phyloP scores from a whole-genome alignment of 2,113 vertebrate species.

The Stercorarius parasiticus region DNA sequence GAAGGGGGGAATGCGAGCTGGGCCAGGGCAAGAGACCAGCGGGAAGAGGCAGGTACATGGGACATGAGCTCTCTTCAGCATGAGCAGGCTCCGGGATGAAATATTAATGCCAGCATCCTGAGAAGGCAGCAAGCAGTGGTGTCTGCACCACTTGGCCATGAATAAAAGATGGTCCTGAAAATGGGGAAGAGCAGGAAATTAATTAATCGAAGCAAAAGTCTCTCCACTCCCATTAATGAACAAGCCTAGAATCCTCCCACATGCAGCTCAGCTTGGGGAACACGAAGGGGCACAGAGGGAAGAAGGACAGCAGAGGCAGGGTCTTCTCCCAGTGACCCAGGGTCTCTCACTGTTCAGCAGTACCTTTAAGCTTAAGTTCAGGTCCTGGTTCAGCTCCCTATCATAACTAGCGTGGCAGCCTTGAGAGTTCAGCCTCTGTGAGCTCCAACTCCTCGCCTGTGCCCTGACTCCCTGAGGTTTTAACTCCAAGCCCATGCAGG shows the following conservation, averaged over 20 bases:
- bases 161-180: slow-evolving; percentile 76
- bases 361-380: not conserved
- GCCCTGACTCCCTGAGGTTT: not conserved
- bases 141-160: slow-evolving; percentile 61
- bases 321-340: not conserved
- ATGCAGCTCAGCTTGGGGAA: not conserved
- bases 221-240: slow-evolving; percentile 35
- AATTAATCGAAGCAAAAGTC: slow-evolving; percentile 73
- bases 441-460: not conserved
- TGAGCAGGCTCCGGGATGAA: slow-evolving; percentile 43
- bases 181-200: slow-evolving; percentile 71
- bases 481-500: not conserved
- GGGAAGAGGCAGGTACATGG: not conserved
- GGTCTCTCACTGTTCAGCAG: not conserved
- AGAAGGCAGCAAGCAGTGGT: slow-evolving; percentile 36
- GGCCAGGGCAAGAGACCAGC: not conserved
- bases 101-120: slow-evolving; percentile 68
- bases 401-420: not conserved
- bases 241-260: not conserved
- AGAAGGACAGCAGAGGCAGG: not conserved
- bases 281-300: not conserved
- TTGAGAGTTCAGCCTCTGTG: not conserved
- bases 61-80: not conserved
- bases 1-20: not conserved
- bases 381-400: not conserved